A percentile compares a stretch with the other conserved stretches of the same genome.
Evolutionary conservation across 2,113 vertebrate species (phyloP).

Genomic region (Marmota flaviventris): DNA sequence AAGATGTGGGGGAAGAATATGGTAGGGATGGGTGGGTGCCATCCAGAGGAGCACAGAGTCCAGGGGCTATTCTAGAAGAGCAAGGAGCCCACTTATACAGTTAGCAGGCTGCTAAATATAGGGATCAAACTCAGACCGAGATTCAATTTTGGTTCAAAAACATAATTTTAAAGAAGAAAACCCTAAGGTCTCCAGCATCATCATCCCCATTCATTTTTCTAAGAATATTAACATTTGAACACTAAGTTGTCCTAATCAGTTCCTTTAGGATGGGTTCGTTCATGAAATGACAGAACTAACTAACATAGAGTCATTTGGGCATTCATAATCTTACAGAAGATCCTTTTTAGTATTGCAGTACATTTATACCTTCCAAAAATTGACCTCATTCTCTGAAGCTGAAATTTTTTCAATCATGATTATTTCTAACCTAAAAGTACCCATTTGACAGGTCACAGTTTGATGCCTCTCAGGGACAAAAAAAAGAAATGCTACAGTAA

Average conservation of each 20-base stretch:
- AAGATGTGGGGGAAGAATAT: neutral
- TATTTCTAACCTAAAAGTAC: slow-evolving; percentile 56
- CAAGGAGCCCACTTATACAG: neutral
- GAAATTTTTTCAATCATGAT: slow-evolving; percentile 64
- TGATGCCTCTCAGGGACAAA: neutral
- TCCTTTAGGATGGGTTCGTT: neutral
- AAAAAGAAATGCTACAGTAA: neutral
- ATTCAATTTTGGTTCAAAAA: slow-evolving; percentile 27
- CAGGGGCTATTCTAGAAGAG: neutral
- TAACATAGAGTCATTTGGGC: neutral
- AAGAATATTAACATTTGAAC: slow-evolving; percentile 29
- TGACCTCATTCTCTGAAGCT: slow-evolving; percentile 7
- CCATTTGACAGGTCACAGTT: neutral
- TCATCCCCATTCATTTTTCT: neutral
- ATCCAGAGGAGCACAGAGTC: neutral
- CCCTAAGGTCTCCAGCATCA: neutral
- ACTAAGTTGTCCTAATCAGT: neutral
- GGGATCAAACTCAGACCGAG: neutral
- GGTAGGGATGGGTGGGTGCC: neutral
- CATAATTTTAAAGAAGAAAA: slow-evolving; percentile 15
- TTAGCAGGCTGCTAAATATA: neutral
- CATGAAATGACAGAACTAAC: neutral
- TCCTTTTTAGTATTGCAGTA: neutral
- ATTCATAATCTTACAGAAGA: neutral
- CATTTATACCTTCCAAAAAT: slow-evolving; percentile 48